These are phyloP conservation scores for Oreochromis mossambicus DNA, from an alignment of 2,797 vertebrate species.

Conservation along the genomic window DNA sequence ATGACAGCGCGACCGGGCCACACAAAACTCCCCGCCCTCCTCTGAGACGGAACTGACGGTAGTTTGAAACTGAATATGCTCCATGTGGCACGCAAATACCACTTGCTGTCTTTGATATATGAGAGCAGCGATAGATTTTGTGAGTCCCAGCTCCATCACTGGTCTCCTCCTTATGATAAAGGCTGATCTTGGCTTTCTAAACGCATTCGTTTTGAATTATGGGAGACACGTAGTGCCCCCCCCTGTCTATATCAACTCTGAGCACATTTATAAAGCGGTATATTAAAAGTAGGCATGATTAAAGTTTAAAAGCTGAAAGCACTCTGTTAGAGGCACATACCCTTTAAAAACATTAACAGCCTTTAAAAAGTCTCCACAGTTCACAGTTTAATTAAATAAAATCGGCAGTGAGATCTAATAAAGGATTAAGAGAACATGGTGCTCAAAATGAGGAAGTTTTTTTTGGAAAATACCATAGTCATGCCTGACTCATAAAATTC, in stretches of 20 bases:
- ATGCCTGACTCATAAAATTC: background rate
- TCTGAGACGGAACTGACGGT: background rate
- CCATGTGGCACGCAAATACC: constrained; percentile 25
- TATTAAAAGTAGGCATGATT: background rate
- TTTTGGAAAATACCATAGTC: background rate
- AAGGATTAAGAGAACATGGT: background rate
- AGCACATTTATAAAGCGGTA: background rate
- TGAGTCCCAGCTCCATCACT: constrained; percentile 12
- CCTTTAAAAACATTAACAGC: background rate
- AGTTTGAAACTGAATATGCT: constrained; percentile 53
- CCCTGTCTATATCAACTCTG: background rate
- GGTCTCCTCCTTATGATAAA: background rate
- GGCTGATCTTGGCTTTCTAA: background rate
- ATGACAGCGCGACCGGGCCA: constrained; percentile 42
- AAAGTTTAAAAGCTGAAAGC: background rate
- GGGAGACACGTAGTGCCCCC: background rate
- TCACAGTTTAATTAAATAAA: background rate
- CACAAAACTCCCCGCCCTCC: constrained; percentile 30
- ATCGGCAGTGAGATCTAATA: background rate
- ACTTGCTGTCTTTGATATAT: constrained; percentile 57
- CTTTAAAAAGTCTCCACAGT: background rate
- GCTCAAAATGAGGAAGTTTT: background rate
- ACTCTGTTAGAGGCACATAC: background rate
- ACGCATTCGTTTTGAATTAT: background rate
- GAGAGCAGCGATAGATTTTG: constrained; percentile 47